A percentile compares a stretch with the other conserved stretches of the same genome.
These are phyloP conservation scores for Hydrochoerus hydrochaeris DNA, from an alignment of 2,113 vertebrate species.

Conservation along the genomic window DNA sequence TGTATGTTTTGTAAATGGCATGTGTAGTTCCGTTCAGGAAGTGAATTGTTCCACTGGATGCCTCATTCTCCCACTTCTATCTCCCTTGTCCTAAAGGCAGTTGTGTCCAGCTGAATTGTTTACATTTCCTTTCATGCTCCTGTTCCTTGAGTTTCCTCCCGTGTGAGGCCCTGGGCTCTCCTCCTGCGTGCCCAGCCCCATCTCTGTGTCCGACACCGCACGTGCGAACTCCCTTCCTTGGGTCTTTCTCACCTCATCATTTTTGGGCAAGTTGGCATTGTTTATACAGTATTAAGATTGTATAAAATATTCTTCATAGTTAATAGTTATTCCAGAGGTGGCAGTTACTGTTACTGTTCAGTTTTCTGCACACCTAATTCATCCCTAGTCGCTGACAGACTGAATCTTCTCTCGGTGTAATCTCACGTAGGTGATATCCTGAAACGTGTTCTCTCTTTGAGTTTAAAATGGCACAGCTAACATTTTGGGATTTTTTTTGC, in stretches of 20 bases:
- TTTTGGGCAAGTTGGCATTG: neutral
- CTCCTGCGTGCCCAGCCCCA: neutral
- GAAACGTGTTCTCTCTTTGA: neutral
- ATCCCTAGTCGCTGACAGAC: neutral
- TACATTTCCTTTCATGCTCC: neutral
- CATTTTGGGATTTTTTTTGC: constrained; percentile 43
- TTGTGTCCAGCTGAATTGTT: neutral
- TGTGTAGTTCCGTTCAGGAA: constrained; percentile 23
- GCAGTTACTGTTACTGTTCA: neutral
- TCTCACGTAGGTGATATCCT: neutral
- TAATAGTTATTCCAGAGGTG: neutral
- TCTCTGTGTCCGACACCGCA: neutral
- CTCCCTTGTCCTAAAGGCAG: neutral
- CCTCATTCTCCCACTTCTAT: neutral
- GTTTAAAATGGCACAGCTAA: neutral
- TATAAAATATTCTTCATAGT: constrained; percentile 2
- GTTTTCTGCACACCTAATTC: neutral
- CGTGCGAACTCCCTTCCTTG: neutral
- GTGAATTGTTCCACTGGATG: neutral
- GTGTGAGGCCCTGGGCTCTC: neutral
- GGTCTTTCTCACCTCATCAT: neutral
- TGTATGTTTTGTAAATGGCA: neutral
- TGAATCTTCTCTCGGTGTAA: neutral
- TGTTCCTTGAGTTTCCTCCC: neutral
- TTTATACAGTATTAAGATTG: constrained; percentile 22